Conservation (phyloP, 2,797 vertebrate genomes). For the Phrynocephalus guinanensis region DNA sequence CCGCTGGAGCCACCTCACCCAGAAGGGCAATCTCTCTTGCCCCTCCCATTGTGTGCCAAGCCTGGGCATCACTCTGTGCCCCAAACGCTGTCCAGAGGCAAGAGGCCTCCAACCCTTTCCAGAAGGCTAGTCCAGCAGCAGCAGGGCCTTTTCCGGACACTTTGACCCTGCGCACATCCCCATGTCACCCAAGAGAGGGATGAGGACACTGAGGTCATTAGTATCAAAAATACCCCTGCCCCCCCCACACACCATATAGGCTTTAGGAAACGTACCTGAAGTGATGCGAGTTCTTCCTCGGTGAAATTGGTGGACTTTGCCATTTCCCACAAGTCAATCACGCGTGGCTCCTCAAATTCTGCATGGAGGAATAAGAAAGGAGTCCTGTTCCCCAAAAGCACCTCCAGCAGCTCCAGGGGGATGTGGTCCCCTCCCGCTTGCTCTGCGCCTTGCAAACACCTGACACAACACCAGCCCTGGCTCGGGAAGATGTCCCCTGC, state of each 20-base stretch:
- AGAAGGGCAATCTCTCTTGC: background rate
- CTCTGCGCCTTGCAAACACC: background rate
- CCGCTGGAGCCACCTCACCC: background rate
- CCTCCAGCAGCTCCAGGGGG: no score
- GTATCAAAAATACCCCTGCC: no score
- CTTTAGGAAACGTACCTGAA: constrained; percentile 81
- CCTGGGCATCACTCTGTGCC: no score
- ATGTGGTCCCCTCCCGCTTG: background rate
- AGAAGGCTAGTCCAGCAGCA: no score
- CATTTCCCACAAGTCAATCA: constrained; percentile 95
- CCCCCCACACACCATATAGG: no score
- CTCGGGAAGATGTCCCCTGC: no score
- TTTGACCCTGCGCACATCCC: no score
- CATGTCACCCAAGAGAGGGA: no score
- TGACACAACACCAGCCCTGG: background rate
- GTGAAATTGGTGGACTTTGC: constrained; percentile 91
- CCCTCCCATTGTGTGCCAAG: background rate
- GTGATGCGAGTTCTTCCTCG: constrained; percentile 89
- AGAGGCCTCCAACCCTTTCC: background rate
- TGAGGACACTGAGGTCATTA: background rate
- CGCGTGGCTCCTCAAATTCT: constrained; percentile 96
- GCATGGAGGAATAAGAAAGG: background rate
- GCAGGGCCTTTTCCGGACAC: no score
- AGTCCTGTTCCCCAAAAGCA: background rate
- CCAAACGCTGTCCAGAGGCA: no score